Evolutionary conservation across 2,888 invertebrate species (phyloP).

Genomic region (Dromius quadrimaculatus): DNA sequence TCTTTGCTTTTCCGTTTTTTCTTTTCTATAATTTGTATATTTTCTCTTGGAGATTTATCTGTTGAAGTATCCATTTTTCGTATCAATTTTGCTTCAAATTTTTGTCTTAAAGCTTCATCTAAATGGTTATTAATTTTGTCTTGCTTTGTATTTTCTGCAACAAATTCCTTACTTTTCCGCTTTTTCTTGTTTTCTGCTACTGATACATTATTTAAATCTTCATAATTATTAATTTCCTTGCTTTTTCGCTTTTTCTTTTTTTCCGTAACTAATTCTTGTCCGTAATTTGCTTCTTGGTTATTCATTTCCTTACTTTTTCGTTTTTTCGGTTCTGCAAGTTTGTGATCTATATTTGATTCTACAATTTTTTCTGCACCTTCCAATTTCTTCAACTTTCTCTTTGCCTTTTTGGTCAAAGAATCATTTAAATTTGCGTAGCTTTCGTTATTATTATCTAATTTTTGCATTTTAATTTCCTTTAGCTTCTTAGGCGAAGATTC

Average conservation of each 20-base stretch:
- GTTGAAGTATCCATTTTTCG: too few relatives aligned
- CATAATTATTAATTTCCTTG: constrained; percentile 1
- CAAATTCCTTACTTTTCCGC: neutral
- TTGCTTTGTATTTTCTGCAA: too few relatives aligned
- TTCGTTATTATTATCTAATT: neutral
- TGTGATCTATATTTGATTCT: too few relatives aligned
- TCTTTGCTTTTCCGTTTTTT: neutral
- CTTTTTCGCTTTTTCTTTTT: constrained; percentile 17
- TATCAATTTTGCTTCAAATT: too few relatives aligned
- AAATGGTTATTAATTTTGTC: too few relatives aligned
- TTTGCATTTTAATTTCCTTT: neutral
- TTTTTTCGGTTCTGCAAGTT: constrained; percentile 13
- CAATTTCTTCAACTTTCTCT: too few relatives aligned
- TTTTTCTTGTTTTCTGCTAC: neutral
- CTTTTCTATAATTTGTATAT: neutral
- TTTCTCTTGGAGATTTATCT: neutral
- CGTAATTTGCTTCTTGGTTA: constrained; percentile 45
- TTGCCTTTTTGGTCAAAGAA: neutral
- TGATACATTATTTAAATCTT: neutral
- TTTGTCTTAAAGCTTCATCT: too few relatives aligned
- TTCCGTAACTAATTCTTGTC: constrained; percentile 28
- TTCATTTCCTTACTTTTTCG: neutral
- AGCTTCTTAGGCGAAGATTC: neutral
- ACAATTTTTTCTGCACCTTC: too few relatives aligned
- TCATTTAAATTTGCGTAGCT: constrained; percentile 36